Conservation (phyloP, 2,888 invertebrate genomes). For the Melinaea menophilus region DNA sequence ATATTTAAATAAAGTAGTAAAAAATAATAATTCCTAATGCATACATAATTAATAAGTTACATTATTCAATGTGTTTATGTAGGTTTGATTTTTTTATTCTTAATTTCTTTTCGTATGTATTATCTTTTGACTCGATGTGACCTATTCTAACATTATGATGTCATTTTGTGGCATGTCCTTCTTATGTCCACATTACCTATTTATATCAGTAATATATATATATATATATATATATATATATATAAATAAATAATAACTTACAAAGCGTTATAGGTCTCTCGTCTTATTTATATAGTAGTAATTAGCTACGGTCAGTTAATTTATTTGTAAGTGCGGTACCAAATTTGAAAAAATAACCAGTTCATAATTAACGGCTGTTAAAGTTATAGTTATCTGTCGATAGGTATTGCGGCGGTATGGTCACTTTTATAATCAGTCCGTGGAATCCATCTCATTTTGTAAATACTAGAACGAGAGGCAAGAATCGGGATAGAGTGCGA, state of each 20-base stretch:
- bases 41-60: no score
- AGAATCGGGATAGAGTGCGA: conserved; percentile 50
- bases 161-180: no score
- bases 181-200: no score
- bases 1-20: no score
- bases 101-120: no score
- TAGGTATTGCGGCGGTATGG: conserved; percentile 32
- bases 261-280: conserved; percentile 23
- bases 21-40: no score
- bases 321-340: conserved; percentile 19
- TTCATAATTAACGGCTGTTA: conserved; percentile 31
- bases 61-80: no score
- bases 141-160: no score
- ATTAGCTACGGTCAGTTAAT: conserved; percentile 24
- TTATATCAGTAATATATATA: no score
- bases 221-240: no score
- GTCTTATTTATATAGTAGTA: conserved; percentile 8
- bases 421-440: conserved; percentile 38
- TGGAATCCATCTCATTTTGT: conserved; percentile 54
- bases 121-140: no score
- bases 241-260: neutral
- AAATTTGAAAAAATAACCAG: conserved; percentile 24
- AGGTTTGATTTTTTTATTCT: no score
- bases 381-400: conserved; percentile 25
- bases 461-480: conserved; percentile 55